Percentiles rank a stretch among this genome's conserved stretches.
phyloP scores from a whole-genome alignment of 2,113 vertebrate species.

The Leptobrachium leishanense region DNA sequence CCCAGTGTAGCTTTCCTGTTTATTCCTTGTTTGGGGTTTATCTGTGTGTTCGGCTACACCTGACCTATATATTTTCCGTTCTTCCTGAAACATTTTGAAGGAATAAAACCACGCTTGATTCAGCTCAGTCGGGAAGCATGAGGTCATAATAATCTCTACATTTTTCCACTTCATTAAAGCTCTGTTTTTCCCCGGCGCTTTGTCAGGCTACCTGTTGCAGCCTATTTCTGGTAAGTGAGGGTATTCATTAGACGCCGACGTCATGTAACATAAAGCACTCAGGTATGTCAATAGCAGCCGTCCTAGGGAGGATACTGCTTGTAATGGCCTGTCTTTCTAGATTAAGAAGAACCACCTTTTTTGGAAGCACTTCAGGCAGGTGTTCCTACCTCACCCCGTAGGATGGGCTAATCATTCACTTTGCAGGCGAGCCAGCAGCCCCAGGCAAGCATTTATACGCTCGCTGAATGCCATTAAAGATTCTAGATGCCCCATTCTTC shows the following conservation, averaged over 20 bases:
- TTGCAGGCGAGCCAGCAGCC: not conserved
- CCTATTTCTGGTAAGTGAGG: not conserved
- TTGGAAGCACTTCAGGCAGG: constrained; percentile 51
- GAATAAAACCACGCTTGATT: not conserved
- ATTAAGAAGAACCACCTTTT: constrained; percentile 43
- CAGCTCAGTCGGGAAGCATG: constrained; percentile 7
- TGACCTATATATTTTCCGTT: not conserved
- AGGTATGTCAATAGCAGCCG: constrained; percentile 29
- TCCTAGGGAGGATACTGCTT: constrained; percentile 47
- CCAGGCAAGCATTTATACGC: not conserved
- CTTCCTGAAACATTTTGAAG: not conserved
- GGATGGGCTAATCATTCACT: constrained; percentile 20
- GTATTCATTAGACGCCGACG: not conserved
- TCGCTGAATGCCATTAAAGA: accelerated
- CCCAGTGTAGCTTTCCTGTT: too few relatives aligned
- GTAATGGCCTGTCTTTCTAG: constrained; percentile 45
- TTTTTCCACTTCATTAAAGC: constrained; percentile 11
- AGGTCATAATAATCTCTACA: constrained; percentile 7
- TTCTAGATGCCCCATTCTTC: not conserved
- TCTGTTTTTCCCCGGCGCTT: not conserved
- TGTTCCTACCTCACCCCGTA: constrained; percentile 29
- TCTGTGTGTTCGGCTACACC: not conserved
- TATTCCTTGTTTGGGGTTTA: too few relatives aligned
- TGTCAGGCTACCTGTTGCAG: constrained; percentile 38
- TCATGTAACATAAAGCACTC: constrained; percentile 40